phyloP scores from a whole-genome alignment of 2,888 invertebrate species.

The Sipha maydis region DNA sequence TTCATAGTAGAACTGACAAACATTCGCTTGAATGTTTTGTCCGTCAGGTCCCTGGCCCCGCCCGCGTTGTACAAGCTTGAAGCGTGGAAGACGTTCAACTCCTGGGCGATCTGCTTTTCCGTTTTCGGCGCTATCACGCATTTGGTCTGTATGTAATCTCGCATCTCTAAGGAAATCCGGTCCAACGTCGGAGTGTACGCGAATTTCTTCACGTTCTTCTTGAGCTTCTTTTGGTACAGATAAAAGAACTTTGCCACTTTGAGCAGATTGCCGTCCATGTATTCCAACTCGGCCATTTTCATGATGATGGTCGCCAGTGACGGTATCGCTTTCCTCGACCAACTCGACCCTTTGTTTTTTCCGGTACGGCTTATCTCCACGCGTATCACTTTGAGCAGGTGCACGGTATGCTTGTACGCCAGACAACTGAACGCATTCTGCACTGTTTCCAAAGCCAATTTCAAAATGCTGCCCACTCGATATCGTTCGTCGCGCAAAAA shows the following conservation, averaged over 20 bases:
- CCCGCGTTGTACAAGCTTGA: background rate
- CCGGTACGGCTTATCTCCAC: background rate
- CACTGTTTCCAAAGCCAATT: background rate
- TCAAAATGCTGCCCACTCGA: background rate
- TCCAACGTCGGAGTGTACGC: background rate
- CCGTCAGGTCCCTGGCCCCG: accelerated
- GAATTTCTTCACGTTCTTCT: background rate
- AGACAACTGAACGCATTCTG: background rate
- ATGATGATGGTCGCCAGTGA: background rate
- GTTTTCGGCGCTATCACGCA: background rate
- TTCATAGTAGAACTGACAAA: accelerated
- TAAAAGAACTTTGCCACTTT: background rate
- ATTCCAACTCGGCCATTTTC: conserved; percentile 12
- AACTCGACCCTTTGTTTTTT: background rate
- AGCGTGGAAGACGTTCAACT: background rate
- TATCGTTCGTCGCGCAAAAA: background rate
- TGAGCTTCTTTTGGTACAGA: background rate
- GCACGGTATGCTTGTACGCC: conserved; percentile 13
- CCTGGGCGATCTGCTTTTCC: background rate
- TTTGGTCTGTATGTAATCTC: accelerated
- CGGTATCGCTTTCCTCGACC: background rate
- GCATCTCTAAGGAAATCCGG: accelerated
- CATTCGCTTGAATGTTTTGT: background rate
- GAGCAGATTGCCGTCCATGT: background rate
- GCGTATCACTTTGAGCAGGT: background rate